phyloP scores from a whole-genome alignment of 53 echinoderm and acorn worm genomes.

The Luidia sarsii region DNA sequence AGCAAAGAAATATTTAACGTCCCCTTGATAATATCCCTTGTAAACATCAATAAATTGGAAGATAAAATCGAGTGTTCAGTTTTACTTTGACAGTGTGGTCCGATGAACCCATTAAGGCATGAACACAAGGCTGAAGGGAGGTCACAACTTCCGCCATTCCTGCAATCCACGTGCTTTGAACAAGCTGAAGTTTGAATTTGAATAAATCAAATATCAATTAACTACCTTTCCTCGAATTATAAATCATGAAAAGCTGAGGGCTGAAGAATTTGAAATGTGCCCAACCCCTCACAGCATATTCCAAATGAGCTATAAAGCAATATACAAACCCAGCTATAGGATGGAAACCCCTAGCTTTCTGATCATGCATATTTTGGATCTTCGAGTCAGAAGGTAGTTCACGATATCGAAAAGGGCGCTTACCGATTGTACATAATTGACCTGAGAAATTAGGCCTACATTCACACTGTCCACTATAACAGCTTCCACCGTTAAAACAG shows the following conservation, averaged over 20 bases:
- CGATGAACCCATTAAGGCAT: neutral
- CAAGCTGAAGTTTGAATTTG: neutral
- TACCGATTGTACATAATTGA: neutral
- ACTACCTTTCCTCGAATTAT: too few species aligned
- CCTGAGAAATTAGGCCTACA: neutral
- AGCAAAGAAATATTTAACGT: too few species aligned
- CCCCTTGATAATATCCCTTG: too few species aligned
- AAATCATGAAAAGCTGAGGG: too few species aligned
- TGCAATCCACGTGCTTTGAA: neutral
- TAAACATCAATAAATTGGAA: too few species aligned
- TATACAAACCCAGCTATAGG: neutral
- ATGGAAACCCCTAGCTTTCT: neutral
- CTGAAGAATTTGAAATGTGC: too few species aligned
- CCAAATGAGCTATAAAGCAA: neutral
- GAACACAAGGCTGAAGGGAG: neutral
- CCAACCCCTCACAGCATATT: too few species aligned
- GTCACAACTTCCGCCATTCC: neutral
- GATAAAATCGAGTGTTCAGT: too few species aligned
- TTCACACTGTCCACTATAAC: neutral
- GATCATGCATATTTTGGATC: neutral
- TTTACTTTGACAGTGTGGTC: neutral
- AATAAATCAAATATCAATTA: too few species aligned
- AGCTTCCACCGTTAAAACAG: neutral
- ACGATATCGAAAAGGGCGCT: too few species aligned
- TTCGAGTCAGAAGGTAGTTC: too few species aligned